Evolutionary conservation across 2,113 vertebrate species (phyloP), one percentile per base, ranked within the genome.

Genomic region (Eudyptes chrysolophus): DNA sequence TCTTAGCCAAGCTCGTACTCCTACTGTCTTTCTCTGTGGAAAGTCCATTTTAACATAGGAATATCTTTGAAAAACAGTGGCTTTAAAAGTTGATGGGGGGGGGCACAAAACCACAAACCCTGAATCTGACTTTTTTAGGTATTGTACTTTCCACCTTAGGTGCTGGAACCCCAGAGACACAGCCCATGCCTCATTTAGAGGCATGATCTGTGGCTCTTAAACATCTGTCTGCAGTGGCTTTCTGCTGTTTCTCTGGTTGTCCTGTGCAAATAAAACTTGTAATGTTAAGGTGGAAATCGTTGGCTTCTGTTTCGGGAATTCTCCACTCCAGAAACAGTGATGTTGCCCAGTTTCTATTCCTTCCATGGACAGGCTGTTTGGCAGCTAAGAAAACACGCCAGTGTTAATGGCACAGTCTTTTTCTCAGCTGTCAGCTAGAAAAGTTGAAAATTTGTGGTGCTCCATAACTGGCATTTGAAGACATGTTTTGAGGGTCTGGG

Each of bases 281-380:
- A 19, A 44, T 0, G 0, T 8, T 66, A 46, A 55, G 7, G 19
- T 46, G 20, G 10, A 22, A 60, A n/a, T 58, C 0, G 0, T 4
- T 70, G 25, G 4, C 12, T 77, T 64, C 40, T 40, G 3, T 34
- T 80, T 57, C 32, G 72, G 54, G 32, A 72, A 52, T 29, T 60
- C 10, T 62, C 21, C 4, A 0, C 19, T 72, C 49, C 30, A 51
- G 40, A 65, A 84, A 57, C 3, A 0, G 3, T 66, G 30, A 16
- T 54, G 9, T 55, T 55, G 5, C 11, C n/a, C 26, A 8, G 1
- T 74, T 90, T 90, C n/a, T 44, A 14, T 4, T 49, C 21, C 5
- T 29, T 52, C 26, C 12, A 44, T 72, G 32, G 21, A 26, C 13
- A n/a, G 15, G 22, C 36, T 70, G 19, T 57, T 30, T 34, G n/a